Conservation (phyloP, 2,888 invertebrate genomes). For the Thereva nobilitata region DNA sequence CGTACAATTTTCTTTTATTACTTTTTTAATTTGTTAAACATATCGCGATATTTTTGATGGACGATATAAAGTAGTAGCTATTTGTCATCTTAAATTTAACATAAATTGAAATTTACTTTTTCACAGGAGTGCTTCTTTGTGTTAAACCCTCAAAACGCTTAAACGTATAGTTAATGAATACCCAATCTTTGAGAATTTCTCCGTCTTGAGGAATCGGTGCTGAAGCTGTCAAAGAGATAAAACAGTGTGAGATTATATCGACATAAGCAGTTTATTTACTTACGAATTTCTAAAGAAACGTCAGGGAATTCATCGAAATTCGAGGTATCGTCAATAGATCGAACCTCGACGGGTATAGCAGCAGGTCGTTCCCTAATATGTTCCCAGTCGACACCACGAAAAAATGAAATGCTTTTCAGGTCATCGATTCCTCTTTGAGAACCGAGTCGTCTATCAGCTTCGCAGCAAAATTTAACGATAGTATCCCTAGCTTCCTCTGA, state of each 20-base stretch:
- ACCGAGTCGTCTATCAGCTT: constrained; percentile 90
- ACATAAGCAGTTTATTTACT: constrained; percentile 58
- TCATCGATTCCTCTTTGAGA: constrained; percentile 91
- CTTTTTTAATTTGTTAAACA: constrained; percentile 29
- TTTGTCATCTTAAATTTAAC: constrained; percentile 26
- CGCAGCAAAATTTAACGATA: constrained; percentile 95
- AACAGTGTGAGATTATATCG: constrained; percentile 4
- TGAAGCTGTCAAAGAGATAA: constrained; percentile 66
- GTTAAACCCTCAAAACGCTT: constrained; percentile 98
- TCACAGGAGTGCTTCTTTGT: constrained; percentile 81
- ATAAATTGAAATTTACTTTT: constrained; percentile 63
- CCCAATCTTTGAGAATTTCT: constrained; percentile 97
- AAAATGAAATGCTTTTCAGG: constrained; percentile 90
- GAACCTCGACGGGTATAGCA: constrained; percentile 96
- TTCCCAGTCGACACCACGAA: constrained; percentile 98
- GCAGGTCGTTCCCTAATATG: constrained; percentile 98
- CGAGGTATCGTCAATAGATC: constrained; percentile 98
- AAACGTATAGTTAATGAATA: constrained; percentile 99
- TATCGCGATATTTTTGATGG: constrained; percentile 32
- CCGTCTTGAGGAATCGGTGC: constrained; percentile 89
- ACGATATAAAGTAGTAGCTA: constrained; percentile 34
- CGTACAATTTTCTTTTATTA: no score
- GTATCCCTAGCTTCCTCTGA: constrained; percentile 96
- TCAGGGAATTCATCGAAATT: constrained; percentile 99
- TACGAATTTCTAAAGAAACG: constrained; percentile 97